Percentiles rank a stretch among this genome's conserved stretches.
These are phyloP conservation scores for Hirundo rustica DNA, from an alignment of 2,797 vertebrate species.

Conservation along the genomic window DNA sequence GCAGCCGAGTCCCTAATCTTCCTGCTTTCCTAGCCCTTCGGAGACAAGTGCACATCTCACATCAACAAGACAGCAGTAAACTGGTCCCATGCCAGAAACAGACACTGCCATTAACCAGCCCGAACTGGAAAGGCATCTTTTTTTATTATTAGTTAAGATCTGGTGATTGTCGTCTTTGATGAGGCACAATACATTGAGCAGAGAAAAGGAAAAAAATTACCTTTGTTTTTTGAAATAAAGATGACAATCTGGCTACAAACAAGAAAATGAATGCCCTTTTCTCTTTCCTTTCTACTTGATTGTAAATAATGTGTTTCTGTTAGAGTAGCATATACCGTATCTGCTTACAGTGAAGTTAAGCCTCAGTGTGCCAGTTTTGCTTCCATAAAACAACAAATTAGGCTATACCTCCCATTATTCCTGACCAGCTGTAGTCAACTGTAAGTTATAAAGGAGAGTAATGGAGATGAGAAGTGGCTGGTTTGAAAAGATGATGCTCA, in stretches of 20 bases:
- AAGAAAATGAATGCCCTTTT: slow-evolving; percentile 22
- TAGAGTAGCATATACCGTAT: neutral
- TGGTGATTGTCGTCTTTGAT: slow-evolving; percentile 29
- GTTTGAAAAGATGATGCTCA: slow-evolving; percentile 14
- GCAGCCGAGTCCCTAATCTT: slow-evolving; percentile 68
- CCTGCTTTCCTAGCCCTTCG: slow-evolving; percentile 56
- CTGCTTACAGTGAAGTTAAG: neutral
- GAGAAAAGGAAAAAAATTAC: neutral
- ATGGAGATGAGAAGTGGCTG: neutral
- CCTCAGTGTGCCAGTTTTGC: neutral
- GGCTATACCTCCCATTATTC: neutral
- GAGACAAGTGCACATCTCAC: slow-evolving; percentile 61
- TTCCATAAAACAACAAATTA: slow-evolving; percentile 8
- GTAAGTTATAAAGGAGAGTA: neutral
- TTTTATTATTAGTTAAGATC: slow-evolving; percentile 60
- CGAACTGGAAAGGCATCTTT: slow-evolving; percentile 17
- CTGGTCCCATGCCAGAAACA: slow-evolving; percentile 45
- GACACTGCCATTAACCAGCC: slow-evolving; percentile 35
- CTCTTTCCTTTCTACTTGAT: slow-evolving; percentile 34
- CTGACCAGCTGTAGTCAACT: neutral
- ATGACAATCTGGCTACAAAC: neutral
- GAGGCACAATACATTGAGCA: neutral
- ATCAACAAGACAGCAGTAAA: slow-evolving; percentile 66
- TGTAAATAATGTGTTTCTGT: slow-evolving; percentile 31
- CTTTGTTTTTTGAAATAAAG: neutral